These are phyloP conservation scores for Syngnathus acus DNA, from an alignment of 2,797 vertebrate species.

Conservation along the genomic window DNA sequence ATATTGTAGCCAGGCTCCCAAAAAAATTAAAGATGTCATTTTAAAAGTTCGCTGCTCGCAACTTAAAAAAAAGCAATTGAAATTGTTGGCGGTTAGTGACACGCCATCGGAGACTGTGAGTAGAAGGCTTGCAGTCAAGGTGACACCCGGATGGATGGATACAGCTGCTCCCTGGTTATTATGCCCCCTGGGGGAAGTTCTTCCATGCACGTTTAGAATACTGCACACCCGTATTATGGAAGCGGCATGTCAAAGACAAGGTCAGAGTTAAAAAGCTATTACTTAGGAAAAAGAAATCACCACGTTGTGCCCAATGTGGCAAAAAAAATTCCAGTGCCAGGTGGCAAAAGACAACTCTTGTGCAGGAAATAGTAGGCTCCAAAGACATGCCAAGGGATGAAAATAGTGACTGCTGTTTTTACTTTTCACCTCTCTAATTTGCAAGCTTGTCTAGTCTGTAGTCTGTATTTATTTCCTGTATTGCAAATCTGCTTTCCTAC, in stretches of 20 bases:
- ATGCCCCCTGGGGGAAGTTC: constrained; percentile 1
- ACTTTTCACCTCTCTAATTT: constrained; percentile 11
- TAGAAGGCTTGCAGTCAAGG: constrained; percentile 28
- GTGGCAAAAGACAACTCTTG: background rate
- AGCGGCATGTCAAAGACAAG: background rate
- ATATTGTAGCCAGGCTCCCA: no score
- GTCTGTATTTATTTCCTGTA: constrained; percentile 29
- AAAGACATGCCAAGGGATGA: constrained; percentile 6
- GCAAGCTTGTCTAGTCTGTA: constrained; percentile 8
- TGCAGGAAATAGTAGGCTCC: background rate
- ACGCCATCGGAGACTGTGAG: background rate
- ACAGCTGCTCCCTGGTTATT: constrained; percentile 9
- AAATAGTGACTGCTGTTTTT: constrained; percentile 12
- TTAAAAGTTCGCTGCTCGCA: background rate
- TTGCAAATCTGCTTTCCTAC: constrained; percentile 29
- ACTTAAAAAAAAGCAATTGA: background rate
- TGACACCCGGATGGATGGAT: constrained; percentile 19
- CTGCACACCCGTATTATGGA: background rate
- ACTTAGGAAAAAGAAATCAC: background rate
- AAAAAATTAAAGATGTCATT: no score
- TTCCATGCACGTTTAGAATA: constrained; percentile 9
- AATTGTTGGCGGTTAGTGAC: constrained; percentile 13
- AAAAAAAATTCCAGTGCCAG: background rate
- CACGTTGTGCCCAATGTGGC: background rate
- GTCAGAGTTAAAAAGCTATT: background rate